These are phyloP conservation scores for Orchesella flavescens DNA, from an alignment of 2,888 invertebrate species.

Conservation along the genomic window DNA sequence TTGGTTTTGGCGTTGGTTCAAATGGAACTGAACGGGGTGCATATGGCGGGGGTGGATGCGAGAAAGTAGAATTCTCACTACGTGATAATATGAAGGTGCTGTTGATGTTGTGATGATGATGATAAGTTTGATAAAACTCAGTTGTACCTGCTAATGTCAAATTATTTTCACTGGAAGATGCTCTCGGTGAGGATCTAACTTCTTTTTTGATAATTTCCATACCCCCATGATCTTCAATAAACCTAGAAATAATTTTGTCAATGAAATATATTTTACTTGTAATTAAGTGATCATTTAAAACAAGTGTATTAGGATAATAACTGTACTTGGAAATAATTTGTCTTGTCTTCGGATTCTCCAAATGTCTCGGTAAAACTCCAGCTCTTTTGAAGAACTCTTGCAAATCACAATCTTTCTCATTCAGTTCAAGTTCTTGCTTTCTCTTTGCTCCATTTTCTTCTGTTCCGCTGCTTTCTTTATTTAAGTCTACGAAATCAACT, in stretches of 20 bases:
- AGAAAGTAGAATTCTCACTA: background rate
- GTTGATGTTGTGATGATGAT: background rate
- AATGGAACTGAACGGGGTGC: slow-evolving; percentile 15
- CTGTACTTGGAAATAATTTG: slow-evolving; percentile 25
- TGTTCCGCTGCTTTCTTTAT: no score
- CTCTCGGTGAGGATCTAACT: background rate
- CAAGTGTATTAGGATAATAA: background rate
- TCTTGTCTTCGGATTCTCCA: slow-evolving; percentile 22
- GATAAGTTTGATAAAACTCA: no score
- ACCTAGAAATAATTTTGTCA: background rate
- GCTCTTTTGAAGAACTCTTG: slow-evolving; percentile 34
- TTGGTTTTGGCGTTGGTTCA: slow-evolving; percentile 11
- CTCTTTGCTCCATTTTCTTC: background rate
- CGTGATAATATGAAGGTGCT: background rate
- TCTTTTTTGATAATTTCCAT: slow-evolving; percentile 20
- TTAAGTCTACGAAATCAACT: background rate
- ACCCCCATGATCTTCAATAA: slow-evolving; percentile 23
- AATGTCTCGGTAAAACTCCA: slow-evolving; percentile 18
- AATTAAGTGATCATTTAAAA: background rate
- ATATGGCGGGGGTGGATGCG: background rate
- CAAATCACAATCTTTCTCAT: background rate
- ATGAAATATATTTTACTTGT: background rate
- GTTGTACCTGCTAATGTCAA: background rate
- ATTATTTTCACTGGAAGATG: background rate
- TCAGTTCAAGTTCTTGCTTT: background rate